phyloP scores from a whole-genome alignment of 2,797 vertebrate species.

The Siniperca undulata region DNA sequence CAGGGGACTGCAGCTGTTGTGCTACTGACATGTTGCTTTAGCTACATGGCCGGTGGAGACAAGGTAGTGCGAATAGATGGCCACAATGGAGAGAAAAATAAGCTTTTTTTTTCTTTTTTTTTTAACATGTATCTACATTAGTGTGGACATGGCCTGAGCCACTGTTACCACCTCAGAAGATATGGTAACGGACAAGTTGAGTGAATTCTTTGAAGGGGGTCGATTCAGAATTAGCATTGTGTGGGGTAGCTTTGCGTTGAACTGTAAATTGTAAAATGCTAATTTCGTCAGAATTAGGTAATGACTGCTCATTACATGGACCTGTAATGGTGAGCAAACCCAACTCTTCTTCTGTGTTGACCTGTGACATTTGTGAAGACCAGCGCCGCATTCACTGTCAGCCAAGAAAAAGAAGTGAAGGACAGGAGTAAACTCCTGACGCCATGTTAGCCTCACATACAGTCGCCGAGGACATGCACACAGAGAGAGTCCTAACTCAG shows the following conservation, averaged over 20 bases:
- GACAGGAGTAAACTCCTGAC: slow-evolving; percentile 24
- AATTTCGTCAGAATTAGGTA: slow-evolving; percentile 25
- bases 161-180: background rate
- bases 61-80: background rate
- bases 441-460: slow-evolving; percentile 32
- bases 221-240: background rate
- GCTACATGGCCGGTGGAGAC: background rate
- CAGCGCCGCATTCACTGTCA: slow-evolving; percentile 26
- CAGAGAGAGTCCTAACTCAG: slow-evolving; percentile 21
- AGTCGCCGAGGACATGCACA: slow-evolving; percentile 42
- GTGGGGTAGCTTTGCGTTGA: slow-evolving; percentile 5
- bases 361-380: slow-evolving; percentile 26
- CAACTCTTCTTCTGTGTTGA: slow-evolving; percentile 26
- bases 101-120: background rate
- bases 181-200: background rate
- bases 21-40: background rate
- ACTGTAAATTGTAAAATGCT: slow-evolving; percentile 18
- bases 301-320: background rate
- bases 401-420: slow-evolving; percentile 12
- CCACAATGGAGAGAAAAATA: background rate
- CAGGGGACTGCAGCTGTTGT: background rate
- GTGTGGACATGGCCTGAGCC: slow-evolving; percentile 11
- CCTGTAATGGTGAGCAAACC: slow-evolving; percentile 8
- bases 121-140: background rate
- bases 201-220: background rate